A percentile compares a stretch with the other conserved stretches of the same genome.
Conservation (phyloP, 2,113 vertebrate genomes). For the Penelope pileata region DNA sequence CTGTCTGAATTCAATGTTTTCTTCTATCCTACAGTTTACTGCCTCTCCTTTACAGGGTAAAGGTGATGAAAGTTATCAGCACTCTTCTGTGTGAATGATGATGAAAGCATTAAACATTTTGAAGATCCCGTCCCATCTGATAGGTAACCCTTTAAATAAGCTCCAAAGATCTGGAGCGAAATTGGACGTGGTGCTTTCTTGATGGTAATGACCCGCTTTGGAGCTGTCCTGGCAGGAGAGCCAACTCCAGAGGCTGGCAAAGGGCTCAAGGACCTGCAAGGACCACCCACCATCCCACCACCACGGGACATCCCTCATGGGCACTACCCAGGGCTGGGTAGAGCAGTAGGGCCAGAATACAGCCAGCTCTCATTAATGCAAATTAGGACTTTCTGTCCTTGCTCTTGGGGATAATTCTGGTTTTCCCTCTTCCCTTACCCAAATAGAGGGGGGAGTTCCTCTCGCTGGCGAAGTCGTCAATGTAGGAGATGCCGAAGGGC, state of each 20-base stretch:
- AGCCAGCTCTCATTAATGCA: fast-evolving
- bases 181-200: neutral
- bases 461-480: slow-evolving; percentile 89
- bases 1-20: neutral
- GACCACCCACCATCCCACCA: neutral
- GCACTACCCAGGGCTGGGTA: neutral
- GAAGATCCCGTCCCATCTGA: neutral
- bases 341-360: neutral
- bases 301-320: neutral
- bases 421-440: slow-evolving; percentile 68
- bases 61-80: neutral
- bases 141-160: fast-evolving
- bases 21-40: neutral
- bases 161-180: neutral
- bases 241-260: too few relatives aligned
- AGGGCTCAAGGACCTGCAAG: neutral
- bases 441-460: slow-evolving; percentile 93
- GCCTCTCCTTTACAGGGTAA: neutral
- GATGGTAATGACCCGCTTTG: fast-evolving
- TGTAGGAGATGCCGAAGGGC: slow-evolving; percentile 97
- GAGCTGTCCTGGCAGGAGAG: neutral
- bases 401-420: neutral
- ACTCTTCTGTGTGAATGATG: fast-evolving
- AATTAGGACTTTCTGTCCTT: fast-evolving
- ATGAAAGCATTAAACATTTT: fast-evolving